Conservation (phyloP, 2,113 vertebrate genomes). For the Pyxicephalus adspersus region DNA sequence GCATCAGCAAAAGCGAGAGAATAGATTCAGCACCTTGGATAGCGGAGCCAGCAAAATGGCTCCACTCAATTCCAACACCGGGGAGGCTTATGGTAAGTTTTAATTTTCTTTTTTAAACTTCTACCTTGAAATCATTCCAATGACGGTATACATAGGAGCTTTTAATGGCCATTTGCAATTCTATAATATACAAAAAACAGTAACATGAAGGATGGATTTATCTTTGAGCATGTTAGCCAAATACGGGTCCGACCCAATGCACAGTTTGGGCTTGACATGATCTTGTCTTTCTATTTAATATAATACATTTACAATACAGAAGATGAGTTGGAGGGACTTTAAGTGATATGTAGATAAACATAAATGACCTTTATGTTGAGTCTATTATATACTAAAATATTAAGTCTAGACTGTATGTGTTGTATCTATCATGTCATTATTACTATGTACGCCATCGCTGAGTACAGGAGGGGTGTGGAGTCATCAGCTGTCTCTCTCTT, state of each 20-base stretch:
- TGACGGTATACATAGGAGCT: too few relatives aligned
- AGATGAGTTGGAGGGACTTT: background rate
- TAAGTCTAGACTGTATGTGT: background rate
- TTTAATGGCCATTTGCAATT: too few relatives aligned
- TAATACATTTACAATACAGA: background rate
- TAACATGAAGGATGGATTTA: too few relatives aligned
- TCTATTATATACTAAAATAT: background rate
- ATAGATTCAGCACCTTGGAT: conserved; percentile 79
- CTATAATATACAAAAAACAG: too few relatives aligned
- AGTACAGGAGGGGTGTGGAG: background rate
- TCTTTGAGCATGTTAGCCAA: too few relatives aligned
- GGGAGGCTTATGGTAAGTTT: conserved; percentile 85
- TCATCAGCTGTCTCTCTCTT: conserved; percentile 1
- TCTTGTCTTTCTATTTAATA: too few relatives aligned
- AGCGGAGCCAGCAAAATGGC: conserved; percentile 81
- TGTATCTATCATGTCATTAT: background rate
- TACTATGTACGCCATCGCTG: background rate
- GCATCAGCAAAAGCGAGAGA: background rate
- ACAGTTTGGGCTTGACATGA: too few relatives aligned
- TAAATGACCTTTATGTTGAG: background rate
- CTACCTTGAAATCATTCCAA: background rate
- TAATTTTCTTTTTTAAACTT: conserved; percentile 39
- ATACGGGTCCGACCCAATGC: too few relatives aligned
- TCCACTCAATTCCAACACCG: conserved; percentile 75
- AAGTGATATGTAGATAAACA: background rate